phyloP scores from a whole-genome alignment of 2,888 invertebrate genomes.

The Heteromyza rotundicornis region DNA sequence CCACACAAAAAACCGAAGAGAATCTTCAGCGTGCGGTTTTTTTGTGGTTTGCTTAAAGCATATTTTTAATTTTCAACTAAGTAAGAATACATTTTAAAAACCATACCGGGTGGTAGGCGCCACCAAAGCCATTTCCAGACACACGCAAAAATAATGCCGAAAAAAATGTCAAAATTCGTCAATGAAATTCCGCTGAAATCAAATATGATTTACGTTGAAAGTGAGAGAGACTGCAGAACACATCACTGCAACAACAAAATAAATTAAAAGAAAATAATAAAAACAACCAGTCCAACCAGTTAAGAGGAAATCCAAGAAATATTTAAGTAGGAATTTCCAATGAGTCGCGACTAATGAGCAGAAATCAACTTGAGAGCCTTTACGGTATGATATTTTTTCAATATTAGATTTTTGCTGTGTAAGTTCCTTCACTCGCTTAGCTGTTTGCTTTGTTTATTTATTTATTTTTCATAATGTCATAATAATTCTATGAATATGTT shows the following conservation, averaged over 20 bases:
- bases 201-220: constrained; percentile 43
- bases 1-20: neutral
- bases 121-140: constrained; percentile 33
- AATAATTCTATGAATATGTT: neutral
- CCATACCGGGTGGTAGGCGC: constrained; percentile 40
- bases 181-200: constrained; percentile 46
- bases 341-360: neutral
- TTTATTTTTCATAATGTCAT: neutral
- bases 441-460: neutral
- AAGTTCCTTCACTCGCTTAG: too few species aligned
- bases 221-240: neutral
- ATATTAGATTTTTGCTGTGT: too few species aligned
- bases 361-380: neutral
- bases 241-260: too few species aligned
- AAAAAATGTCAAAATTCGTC: constrained; percentile 37
- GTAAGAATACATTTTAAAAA: constrained; percentile 29
- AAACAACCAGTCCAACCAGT: neutral
- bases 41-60: neutral
- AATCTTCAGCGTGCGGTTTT: neutral
- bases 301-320: neutral
- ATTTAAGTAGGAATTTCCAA: too few species aligned
- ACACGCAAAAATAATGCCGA: neutral
- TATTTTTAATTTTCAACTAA: neutral
- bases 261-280: too few species aligned
- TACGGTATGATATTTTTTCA: neutral